A percentile compares a stretch with the other conserved stretches of the same genome.
Evolutionary conservation across 2,888 invertebrate species (phyloP).

Genomic region (Syritta pipiens): DNA sequence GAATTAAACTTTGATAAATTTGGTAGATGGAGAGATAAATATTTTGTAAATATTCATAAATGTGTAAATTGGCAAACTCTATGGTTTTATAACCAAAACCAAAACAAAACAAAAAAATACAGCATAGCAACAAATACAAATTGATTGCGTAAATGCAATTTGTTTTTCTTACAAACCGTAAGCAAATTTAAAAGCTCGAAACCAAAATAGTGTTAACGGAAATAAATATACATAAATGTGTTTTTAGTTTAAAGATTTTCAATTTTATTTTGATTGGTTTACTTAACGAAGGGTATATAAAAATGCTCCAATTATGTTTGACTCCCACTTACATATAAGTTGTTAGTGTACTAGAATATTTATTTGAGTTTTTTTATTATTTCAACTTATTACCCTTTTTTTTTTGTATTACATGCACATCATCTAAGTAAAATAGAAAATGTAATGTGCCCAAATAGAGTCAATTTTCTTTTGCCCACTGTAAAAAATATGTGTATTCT

Average conservation of each 20-base stretch:
- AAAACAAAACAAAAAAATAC: slow-evolving; percentile 53
- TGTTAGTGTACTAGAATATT: slow-evolving; percentile 50
- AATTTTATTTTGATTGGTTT: slow-evolving; percentile 33
- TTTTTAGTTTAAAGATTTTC: slow-evolving; percentile 13
- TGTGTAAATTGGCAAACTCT: slow-evolving; percentile 63
- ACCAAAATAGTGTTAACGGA: slow-evolving; percentile 44
- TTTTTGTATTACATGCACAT: slow-evolving; percentile 54
- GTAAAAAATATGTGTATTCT: slow-evolving; percentile 58
- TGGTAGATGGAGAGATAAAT: slow-evolving; percentile 38
- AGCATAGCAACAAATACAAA: slow-evolving; percentile 69
- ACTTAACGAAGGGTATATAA: slow-evolving; percentile 61
- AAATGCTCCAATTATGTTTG: slow-evolving; percentile 68
- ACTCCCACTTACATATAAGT: slow-evolving; percentile 53
- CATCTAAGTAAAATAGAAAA: slow-evolving; percentile 49
- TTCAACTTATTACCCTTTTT: slow-evolving; percentile 14
- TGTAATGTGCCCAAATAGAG: slow-evolving; percentile 59
- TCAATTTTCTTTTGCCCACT: slow-evolving; percentile 50
- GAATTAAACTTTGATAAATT: slow-evolving; percentile 54
- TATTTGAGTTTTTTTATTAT: slow-evolving; percentile 3
- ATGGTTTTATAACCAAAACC: slow-evolving; percentile 26
- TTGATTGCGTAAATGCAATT: slow-evolving; percentile 80
- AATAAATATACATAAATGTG: slow-evolving; percentile 11
- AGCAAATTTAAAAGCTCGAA: slow-evolving; percentile 45
- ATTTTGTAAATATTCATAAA: slow-evolving; percentile 64
- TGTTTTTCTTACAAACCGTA: slow-evolving; percentile 75